Percentiles rank a stretch among this genome's conserved stretches.
Evolutionary conservation across 2,888 invertebrate species (phyloP).

Genomic region (Polydrusus tereticollis): DNA sequence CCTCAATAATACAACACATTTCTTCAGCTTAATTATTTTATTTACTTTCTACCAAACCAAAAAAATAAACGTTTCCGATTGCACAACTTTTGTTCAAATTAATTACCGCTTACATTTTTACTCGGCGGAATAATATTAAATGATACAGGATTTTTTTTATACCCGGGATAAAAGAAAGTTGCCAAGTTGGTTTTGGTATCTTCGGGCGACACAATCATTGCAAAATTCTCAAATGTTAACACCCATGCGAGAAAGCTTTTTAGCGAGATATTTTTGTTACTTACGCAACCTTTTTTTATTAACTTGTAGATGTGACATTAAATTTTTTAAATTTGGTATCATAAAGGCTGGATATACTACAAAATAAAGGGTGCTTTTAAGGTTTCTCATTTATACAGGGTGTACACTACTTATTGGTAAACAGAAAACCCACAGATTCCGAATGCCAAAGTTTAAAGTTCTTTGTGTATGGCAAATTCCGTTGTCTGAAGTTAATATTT

Average conservation of each 20-base stretch:
- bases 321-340: background rate
- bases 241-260: conserved; percentile 38
- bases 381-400: too few species aligned
- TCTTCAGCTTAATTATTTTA: background rate
- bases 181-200: conserved; percentile 9
- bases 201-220: conserved; percentile 12
- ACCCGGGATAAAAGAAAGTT: conserved; percentile 24
- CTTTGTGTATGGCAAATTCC: too few species aligned
- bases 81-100: conserved; percentile 17
- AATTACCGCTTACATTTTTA: conserved; percentile 20
- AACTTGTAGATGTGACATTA: background rate
- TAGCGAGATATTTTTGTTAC: conserved; percentile 24
- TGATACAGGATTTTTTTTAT: conserved; percentile 13
- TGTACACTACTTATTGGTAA: too few species aligned
- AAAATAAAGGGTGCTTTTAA: too few species aligned
- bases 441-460: too few species aligned
- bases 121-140: conserved; percentile 20
- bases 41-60: conserved; percentile 3
- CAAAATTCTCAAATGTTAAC: conserved; percentile 33
- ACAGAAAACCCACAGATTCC: too few species aligned
- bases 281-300: background rate
- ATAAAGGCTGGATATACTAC: background rate
- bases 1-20: background rate
- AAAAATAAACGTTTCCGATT: conserved; percentile 7
- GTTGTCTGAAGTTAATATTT: too few species aligned